Evolutionary conservation across 2,797 vertebrate species (phyloP).

Genomic region (Prunella strophiata): DNA sequence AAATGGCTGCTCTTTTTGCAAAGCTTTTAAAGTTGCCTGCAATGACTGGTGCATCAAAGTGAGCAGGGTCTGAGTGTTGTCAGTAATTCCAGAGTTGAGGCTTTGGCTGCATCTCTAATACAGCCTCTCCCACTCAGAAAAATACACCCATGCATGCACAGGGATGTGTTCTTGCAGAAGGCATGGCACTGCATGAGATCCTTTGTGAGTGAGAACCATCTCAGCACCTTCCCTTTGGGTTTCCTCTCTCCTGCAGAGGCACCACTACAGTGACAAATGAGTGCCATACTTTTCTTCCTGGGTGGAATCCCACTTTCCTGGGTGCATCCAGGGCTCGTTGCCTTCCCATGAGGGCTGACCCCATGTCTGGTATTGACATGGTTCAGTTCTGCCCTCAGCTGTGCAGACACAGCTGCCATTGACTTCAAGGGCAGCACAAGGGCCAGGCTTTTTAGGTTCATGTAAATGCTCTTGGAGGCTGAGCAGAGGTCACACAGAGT

Average conservation of each 20-base stretch:
- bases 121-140: neutral
- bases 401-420: neutral
- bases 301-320: neutral
- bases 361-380: neutral
- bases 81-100: conserved; percentile 5
- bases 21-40: conserved; percentile 4
- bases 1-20: conserved; percentile 18
- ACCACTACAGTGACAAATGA: neutral
- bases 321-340: neutral
- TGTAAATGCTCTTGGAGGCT: neutral
- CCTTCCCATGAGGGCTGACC: neutral
- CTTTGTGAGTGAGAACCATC: neutral
- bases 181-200: accelerated
- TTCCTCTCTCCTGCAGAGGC: neutral
- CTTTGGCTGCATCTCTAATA: neutral
- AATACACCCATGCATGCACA: neutral
- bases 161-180: neutral
- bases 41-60: neutral
- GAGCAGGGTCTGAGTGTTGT: neutral
- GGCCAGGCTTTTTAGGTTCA: neutral
- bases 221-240: neutral
- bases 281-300: neutral
- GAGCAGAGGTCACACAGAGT: neutral
- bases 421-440: neutral
- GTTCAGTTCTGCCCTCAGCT: conserved; percentile 31